phyloP scores from a whole-genome alignment of 2,113 vertebrate genomes.

The Sander lucioperca region DNA sequence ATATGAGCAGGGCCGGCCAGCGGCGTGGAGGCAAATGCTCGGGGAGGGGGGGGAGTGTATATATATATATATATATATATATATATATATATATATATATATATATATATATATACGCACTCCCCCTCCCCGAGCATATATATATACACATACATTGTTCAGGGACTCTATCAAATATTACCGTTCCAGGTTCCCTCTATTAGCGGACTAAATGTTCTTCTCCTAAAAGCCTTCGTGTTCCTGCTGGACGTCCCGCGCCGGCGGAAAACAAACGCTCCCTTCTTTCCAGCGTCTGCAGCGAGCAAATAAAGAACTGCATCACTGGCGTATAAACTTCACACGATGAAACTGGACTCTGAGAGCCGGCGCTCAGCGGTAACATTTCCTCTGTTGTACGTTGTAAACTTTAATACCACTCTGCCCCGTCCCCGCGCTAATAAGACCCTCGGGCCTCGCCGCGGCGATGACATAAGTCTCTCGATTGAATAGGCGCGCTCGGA shows the following conservation, averaged over 20 bases:
- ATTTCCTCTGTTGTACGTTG: slow-evolving; percentile 51
- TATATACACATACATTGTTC: too few species aligned
- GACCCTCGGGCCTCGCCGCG: background rate
- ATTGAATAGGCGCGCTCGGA: slow-evolving; percentile 9
- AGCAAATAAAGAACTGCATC: slow-evolving; percentile 36
- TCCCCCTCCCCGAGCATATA: too few species aligned
- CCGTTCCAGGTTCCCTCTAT: too few species aligned
- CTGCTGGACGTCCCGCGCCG: background rate
- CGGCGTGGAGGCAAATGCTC: too few species aligned
- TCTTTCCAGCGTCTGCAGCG: slow-evolving; percentile 37
- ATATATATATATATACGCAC: too few species aligned
- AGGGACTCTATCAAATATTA: too few species aligned
- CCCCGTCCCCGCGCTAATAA: slow-evolving; percentile 36
- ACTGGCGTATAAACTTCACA: slow-evolving; percentile 30
- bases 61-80: too few species aligned
- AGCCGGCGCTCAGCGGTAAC: slow-evolving; percentile 25
- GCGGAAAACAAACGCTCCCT: slow-evolving; percentile 48
- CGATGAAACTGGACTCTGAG: slow-evolving; percentile 36
- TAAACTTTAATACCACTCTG: slow-evolving; percentile 52
- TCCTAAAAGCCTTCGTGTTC: too few species aligned
- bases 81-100: too few species aligned
- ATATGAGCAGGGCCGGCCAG: too few species aligned
- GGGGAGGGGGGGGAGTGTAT: too few species aligned
- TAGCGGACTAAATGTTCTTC: too few species aligned
- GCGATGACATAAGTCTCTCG: slow-evolving; percentile 35